These are phyloP conservation scores for Stenoptilia bipunctidactyla DNA, from an alignment of 2,888 invertebrate genomes.

Conservation along the genomic window DNA sequence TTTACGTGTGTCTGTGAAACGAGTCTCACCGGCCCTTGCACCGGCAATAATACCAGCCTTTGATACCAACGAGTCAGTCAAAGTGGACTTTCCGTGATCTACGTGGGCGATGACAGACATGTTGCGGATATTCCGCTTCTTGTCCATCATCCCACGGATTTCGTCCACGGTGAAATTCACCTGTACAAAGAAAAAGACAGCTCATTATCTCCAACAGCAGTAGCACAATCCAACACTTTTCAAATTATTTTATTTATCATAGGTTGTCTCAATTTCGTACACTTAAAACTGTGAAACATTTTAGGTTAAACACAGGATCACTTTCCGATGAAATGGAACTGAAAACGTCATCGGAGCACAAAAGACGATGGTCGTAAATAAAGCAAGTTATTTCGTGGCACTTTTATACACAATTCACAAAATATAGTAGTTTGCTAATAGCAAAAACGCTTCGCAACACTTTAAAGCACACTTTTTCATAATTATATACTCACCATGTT, in stretches of 20 bases:
- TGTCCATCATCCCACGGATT: slow-evolving; percentile 99
- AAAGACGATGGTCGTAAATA: slow-evolving; percentile 40
- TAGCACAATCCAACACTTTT: neutral
- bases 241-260: no score
- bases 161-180: slow-evolving; percentile 99
- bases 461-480: slow-evolving; percentile 32
- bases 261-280: no score
- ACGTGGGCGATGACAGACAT: slow-evolving; percentile 99
- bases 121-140: slow-evolving; percentile 99
- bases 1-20: slow-evolving; percentile 99
- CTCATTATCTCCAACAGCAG: slow-evolving; percentile 33
- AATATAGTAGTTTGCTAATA: slow-evolving; percentile 38
- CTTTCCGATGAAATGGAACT: slow-evolving; percentile 17
- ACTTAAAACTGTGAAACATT: slow-evolving; percentile 17
- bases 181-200: slow-evolving; percentile 71
- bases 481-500: slow-evolving; percentile 78
- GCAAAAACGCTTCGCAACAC: slow-evolving; percentile 31
- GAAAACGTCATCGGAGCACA: slow-evolving; percentile 60
- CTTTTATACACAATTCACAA: slow-evolving; percentile 27
- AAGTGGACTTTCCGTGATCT: slow-evolving; percentile 99
- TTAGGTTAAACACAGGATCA: slow-evolving; percentile 30
- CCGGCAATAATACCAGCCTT: slow-evolving; percentile 99
- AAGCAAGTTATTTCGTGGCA: slow-evolving; percentile 23
- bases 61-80: slow-evolving; percentile 99
- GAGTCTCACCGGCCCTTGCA: slow-evolving; percentile 98